Evolutionary conservation across 2,113 vertebrate genomes (phyloP), one percentile per base, ranked within the genome.

Genomic region (Upupa epops): DNA sequence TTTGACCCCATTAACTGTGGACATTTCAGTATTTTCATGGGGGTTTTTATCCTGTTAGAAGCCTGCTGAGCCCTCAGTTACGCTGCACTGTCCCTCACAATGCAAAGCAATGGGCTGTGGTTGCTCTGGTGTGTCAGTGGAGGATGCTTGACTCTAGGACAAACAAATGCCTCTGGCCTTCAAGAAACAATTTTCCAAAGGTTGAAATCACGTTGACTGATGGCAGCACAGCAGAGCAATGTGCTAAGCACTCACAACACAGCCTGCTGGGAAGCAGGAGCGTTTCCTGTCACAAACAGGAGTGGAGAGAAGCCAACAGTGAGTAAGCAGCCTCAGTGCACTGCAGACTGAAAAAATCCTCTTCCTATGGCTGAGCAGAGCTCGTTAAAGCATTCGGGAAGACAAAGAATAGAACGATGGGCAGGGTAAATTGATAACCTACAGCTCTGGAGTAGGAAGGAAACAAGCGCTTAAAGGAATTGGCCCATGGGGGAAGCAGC

Each of bases 141-240:
- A 64, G 93, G 83, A 78, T 3, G 20, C 81, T 93, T 72, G 83
- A 68, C 61, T 56, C 13, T 6, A 78, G 58, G 70, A 86, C 77
- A 93, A 92, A 96, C 83, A 95, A 95, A 96, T 96, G 84, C 72
- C 59, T 84, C 54, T 92, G 95, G 84, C 89, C 94, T 96, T 96
- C 95, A 92, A 92, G 77, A 95, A 90, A 69, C 81, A 56, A 93
- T 94, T 94, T 94, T 72, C 89, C 84, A 95, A 95, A 96, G 94
- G 91, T 78, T 95, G 93, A 84, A 84, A 73, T 90, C 5, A 0
- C 37, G 8, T 65, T 89, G 89, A 94, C 77, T 92, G 81, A 87
- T 18, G 18, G 15, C 29, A 51, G 86, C 0, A 0, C 32, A 63
- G 73, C 86, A 80, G 71, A 85, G 74, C 68, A 83, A 63, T 74